A percentile compares a stretch with the other conserved stretches of the same genome.
These are phyloP conservation scores for Gerris lacustris DNA, from an alignment of 2,888 invertebrate genomes.

Conservation along the genomic window DNA sequence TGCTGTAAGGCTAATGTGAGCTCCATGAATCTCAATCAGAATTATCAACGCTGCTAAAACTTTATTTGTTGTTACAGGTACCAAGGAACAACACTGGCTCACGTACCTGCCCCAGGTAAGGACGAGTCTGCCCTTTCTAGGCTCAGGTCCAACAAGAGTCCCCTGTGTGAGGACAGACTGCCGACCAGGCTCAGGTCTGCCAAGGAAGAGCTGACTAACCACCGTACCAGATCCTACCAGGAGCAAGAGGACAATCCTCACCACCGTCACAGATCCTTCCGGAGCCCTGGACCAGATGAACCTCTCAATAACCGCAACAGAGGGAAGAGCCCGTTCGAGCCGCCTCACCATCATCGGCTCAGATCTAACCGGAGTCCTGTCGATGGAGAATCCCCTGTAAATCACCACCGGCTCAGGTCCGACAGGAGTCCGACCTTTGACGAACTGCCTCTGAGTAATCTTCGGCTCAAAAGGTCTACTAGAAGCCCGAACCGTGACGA, in stretches of 20 bases:
- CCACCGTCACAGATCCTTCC: too few species aligned
- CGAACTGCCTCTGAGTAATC: constrained; percentile 34
- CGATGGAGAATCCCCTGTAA: neutral
- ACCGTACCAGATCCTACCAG: neutral
- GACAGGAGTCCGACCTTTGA: neutral
- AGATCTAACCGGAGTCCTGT: neutral
- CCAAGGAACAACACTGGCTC: constrained; percentile 1
- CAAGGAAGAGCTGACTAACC: neutral
- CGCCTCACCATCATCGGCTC: neutral
- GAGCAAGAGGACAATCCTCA: too few species aligned
- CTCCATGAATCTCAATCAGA: too few species aligned
- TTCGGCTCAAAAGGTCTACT: constrained; percentile 36
- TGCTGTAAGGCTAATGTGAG: too few species aligned
- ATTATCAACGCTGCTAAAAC: too few species aligned
- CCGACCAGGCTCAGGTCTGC: neutral
- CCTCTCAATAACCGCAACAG: neutral
- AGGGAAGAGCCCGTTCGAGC: neutral
- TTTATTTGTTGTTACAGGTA: neutral
- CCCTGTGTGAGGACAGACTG: neutral
- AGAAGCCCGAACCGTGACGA: constrained; percentile 17
- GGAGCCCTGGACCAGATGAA: too few species aligned
- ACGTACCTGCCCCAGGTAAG: constrained; percentile 8
- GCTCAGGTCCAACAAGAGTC: neutral
- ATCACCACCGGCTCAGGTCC: neutral
- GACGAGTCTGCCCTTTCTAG: neutral